Evolutionary conservation across 2,888 invertebrate species (phyloP), one percentile per base, ranked within the genome.

Genomic region (Cabera pusaria): DNA sequence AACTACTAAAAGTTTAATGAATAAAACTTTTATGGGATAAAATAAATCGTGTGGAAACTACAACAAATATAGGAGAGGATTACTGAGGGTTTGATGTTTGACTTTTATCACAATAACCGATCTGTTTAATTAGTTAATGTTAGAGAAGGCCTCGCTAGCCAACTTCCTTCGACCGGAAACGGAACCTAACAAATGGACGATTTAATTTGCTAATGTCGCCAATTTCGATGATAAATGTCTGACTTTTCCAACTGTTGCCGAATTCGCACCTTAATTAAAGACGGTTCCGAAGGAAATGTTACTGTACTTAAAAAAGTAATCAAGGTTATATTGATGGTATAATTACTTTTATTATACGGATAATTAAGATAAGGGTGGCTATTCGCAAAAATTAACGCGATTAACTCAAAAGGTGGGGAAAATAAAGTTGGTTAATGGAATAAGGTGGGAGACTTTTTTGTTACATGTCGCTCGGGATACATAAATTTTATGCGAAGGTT

Each of bases 181-280:
- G 32, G 25, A 27, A 36, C 37, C 38, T 47, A 47, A 46, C 46
- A 39, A 49, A 45, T 43, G 47, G 36, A 44, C 45, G 39, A 49
- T 49, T 52, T 48, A 52, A 49, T 49, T 52, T 38, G 43, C 49
- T 44, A 48, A 52, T 49, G 43, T 41, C 31, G 24, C 47, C 48
- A 49, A 48, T 52, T 46, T 28, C 17, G 22, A 35, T 46, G 41
- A 48, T 36, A 49, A 49, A 52, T 46, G 45, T 49, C 41, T 44
- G 39, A 49, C 36, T 42, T 52, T 18, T 28, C 27, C 37, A 33
- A 35, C 29, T 35, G 25, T 19, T 34, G 29, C 24, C 24, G 21
- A 41, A 35, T 41, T 41, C 19, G 26, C 41, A 35, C 41, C 41
- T 41, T 34, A 40, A 40, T 40, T 34, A 40, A 25, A 29, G 20